Evolutionary conservation across 2,797 vertebrate species (phyloP), one percentile per base, ranked within the genome.

Genomic region (Melanotaenia boesemani): DNA sequence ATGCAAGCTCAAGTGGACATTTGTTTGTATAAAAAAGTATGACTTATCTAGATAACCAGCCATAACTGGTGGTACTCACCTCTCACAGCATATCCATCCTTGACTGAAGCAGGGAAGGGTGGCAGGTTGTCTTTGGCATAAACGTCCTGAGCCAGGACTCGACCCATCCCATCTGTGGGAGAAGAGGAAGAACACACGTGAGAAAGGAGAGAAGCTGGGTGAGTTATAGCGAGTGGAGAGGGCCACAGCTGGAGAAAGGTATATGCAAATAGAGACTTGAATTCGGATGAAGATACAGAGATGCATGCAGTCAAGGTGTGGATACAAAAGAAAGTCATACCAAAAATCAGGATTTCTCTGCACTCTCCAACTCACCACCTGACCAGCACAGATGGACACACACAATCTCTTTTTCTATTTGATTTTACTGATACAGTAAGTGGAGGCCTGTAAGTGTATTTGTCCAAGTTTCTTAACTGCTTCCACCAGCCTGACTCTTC

Each of bases 41-140:
- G 13, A 15, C 15, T 44, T 44, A 44, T 18, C 18, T 20, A 48
- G 18, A 48, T 48, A n/a, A 48, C 6, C 44, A 48, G 18, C 44
- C 44, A 48, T 20, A 46, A 50, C 22, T 22, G 8, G 24, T 3
- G 1, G 5, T 28, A 5, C 85, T 95, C 91, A 98, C 98, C 98
- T 97, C 98, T 96, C 87, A 99, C 98, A 93, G 98, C 98, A 16
- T 99, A 99, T 81, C 98, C 98, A n/a, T 99, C 98, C 94, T 99
- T 99, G 86, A 99, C 97, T 73, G 98, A 99, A 71, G 98, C 98
- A 88, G 98, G 98, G 86, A 99, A 99, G 16, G 98, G 98, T 69
- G 98, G 98, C 86, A 99, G 93, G 93, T 99, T 99, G 95, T 99
- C 98, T 97, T 99, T 99, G 95, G 98, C 98, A 92, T 98, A 99